Base-by-base conservation (phyloP, 1,140 invertebrate genomes). In the Druon quercuslanigerum region DNA sequence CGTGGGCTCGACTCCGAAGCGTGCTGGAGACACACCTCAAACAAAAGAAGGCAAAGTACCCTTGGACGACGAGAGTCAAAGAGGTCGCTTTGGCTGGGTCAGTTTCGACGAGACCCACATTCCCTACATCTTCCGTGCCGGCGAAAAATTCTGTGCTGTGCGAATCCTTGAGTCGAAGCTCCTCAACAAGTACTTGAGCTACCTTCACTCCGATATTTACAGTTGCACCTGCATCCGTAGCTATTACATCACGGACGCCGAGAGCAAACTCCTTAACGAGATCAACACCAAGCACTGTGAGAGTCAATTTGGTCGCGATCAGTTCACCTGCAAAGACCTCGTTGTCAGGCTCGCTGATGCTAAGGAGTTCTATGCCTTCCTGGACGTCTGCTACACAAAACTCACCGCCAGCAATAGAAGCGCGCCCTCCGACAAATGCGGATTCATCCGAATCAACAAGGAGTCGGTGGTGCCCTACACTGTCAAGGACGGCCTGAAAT, bases 401-500 rank as follows among this genome's bases (percentile, higher is more conserved):
- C 90, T 97, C 73, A 92, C 92, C 92, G 51, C 88, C 85, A 20
- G 92, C 92, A 20, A 93, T 92, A 93, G 94, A 9, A 94, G 94
- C 81, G 92, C 93, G 13, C 73, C 74, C 11, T 88, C 94, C 78
- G 96, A 97, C 86, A 95, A 96, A 83, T 98, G 97, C 92, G 98
- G 97, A 66, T 98, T 98, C 89, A 97, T 98, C 81, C 93, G 96
- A 66, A 98, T 99, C 78, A 98, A 98, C 87, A 97, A 97, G 86
- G 97, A 97, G 85, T 97, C 96, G 0, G 96, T 98, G 50, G 97
- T 98, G 66, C 97, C 97, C 5, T 99, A 98, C 87, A 97, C 97
- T 1, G 94, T 96, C 6, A 95, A 96, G 82, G 95, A 96, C 81
- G 92, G 92, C 73, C 94, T 96, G 83, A 97, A 97, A 89, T 97